Base-by-base conservation (phyloP, 2,888 invertebrate genomes). In the Drosophila quasianomalipes region DNA sequence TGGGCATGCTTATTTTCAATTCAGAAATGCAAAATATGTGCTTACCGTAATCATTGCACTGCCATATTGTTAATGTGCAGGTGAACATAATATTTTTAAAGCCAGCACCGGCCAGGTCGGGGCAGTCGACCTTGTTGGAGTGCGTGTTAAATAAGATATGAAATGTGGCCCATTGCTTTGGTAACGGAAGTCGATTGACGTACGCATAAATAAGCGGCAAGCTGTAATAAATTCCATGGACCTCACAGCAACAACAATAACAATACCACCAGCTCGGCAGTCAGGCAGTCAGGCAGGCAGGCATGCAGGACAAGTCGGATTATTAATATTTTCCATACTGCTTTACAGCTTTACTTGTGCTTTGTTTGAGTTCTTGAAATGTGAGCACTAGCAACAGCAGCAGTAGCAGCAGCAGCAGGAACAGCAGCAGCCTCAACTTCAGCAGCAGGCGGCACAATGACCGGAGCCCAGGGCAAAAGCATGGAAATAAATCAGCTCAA, bases 241-340 rank as follows among this genome's bases (percentile, higher is more conserved):
- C 41, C 62, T 37, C 7, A 47, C 55, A 35, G 37, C 63, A 28
- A 26, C 6, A 49, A 41, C 62, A 28, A 53, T 31, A 44, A 39
- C 28, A 47, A 63, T 37, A 39, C 41, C 61, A 55, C 58, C 54
- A 39, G 28, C 30, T n/a, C 31, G n/a, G 12, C 30, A 65, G 16
- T n/a, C n/a, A n/a, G n/a, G n/a, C n/a, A n/a, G n/a, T 16, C 68
- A 14, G 37, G 52, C 19, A 12, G 28, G 5, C 51, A 28, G 51
- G 51, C 31, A 39, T 35, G 1, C 28, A 76, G 53, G 39, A 53
- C 49, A 53, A 51, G 63, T 26, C 55, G 72, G 83, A 84, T 89
- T 89, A 86, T 86, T 84, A 86, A 86, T 89, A 86, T 86, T 86
- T 89, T 89, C 81, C 84, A 81, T 84, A 72, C 71, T 73, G 81